These are phyloP conservation scores for Erethizon dorsatum DNA, from an alignment of 2,797 vertebrate genomes.

Conservation along the genomic window DNA sequence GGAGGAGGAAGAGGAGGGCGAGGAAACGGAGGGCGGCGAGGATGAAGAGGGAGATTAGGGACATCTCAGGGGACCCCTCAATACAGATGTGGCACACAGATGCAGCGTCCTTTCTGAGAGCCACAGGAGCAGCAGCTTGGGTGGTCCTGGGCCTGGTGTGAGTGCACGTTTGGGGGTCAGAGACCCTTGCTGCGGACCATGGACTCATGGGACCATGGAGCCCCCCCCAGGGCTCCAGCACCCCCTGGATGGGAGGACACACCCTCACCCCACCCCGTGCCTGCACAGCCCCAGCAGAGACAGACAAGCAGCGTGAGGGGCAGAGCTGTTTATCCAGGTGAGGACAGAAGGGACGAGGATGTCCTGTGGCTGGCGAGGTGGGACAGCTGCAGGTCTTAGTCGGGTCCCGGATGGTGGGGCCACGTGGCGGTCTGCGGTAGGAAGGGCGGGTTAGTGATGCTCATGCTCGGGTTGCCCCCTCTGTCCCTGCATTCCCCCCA, in stretches of 20 bases:
- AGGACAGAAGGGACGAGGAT: not conserved
- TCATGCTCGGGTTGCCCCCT: not conserved
- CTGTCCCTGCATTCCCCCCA: not conserved
- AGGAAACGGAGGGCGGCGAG: not conserved
- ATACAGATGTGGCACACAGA: constrained; percentile 51
- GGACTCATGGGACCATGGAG: too few species aligned
- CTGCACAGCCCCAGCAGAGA: not conserved
- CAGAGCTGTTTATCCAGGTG: constrained; percentile 73
- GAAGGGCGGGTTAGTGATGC: constrained; percentile 2
- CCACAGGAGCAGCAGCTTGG: not conserved
- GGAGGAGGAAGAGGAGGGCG: not conserved
- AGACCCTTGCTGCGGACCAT: too few species aligned
- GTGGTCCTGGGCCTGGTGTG: not conserved
- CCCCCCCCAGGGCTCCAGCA: not conserved
- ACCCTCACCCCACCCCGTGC: not conserved
- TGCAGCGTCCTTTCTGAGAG: not conserved
- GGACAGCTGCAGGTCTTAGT: not conserved
- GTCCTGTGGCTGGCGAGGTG: not conserved
- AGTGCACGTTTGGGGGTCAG: not conserved
- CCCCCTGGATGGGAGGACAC: not conserved
- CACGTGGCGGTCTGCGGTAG: constrained; percentile 42
- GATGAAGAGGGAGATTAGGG: constrained; percentile 66
- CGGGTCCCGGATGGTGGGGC: not conserved
- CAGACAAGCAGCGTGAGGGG: not conserved
- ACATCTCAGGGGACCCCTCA: not conserved